These are phyloP conservation scores for Polypterus senegalus DNA, from an alignment of 2,113 vertebrate genomes.

Conservation along the genomic window DNA sequence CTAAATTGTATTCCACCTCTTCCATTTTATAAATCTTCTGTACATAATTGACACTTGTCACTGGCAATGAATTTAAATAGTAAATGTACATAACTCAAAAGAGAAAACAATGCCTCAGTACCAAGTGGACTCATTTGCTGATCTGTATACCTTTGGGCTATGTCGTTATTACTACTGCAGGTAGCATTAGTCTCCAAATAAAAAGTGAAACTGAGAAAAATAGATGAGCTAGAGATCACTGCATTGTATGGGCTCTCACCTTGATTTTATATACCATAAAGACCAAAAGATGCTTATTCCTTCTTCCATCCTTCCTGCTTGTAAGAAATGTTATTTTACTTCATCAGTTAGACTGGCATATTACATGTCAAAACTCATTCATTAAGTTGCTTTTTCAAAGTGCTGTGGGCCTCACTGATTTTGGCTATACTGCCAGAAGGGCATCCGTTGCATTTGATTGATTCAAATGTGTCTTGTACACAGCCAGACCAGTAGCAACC, in stretches of 20 bases:
- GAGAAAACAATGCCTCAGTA: constrained; percentile 25
- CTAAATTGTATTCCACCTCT: constrained; percentile 61
- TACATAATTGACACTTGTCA: constrained; percentile 65
- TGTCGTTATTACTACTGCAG: constrained; percentile 31
- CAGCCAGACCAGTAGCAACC: constrained; percentile 28
- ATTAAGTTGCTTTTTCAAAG: constrained; percentile 30
- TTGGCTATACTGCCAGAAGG: constrained; percentile 34
- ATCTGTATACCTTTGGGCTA: constrained; percentile 29
- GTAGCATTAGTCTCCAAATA: constrained; percentile 29
- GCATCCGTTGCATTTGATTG: constrained; percentile 49
- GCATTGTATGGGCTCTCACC: too few species aligned
- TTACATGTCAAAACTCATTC: constrained; percentile 58
- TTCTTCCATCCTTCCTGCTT: too few species aligned
- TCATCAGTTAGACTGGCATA: neutral
- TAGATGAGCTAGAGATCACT: too few species aligned
- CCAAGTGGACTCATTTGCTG: constrained; percentile 43
- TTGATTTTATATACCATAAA: too few species aligned
- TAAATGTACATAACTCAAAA: constrained; percentile 15
- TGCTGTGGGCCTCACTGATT: constrained; percentile 47
- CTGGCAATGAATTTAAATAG: constrained; percentile 35
- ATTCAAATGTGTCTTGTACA: constrained; percentile 49
- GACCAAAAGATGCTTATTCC: too few species aligned
- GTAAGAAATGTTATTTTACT: too few species aligned
- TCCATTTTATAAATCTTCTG: constrained; percentile 41
- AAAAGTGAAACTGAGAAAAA: neutral